phyloP scores from a whole-genome alignment of 2,888 invertebrate species.

The Ormyrus nitidulus region DNA sequence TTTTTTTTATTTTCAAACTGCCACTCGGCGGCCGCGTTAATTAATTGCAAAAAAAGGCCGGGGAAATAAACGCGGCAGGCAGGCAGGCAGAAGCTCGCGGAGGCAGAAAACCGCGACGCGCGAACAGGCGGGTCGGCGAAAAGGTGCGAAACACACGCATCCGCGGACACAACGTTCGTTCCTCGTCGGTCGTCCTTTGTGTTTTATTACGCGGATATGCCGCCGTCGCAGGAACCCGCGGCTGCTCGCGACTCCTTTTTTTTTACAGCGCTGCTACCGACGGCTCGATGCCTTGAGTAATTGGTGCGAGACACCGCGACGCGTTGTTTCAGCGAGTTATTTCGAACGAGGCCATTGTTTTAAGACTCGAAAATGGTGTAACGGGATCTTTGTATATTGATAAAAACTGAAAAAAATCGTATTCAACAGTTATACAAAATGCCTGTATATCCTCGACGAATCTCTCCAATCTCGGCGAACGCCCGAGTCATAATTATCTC shows the following conservation, averaged over 20 bases:
- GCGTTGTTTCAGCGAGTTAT: background rate
- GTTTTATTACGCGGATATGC: constrained; percentile 22
- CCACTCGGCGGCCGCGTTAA: constrained; percentile 36
- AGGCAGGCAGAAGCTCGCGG: constrained; percentile 22
- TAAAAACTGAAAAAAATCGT: background rate
- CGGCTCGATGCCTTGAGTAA: constrained; percentile 1
- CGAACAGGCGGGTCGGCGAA: background rate
- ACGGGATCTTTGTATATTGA: constrained; percentile 2
- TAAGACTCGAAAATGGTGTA: background rate
- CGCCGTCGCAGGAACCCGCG: background rate
- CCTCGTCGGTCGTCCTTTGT: background rate
- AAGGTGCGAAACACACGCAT: constrained; percentile 24
- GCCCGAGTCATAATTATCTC: constrained; percentile 22
- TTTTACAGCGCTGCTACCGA: background rate
- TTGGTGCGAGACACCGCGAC: constrained; percentile 14
- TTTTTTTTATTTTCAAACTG: constrained; percentile 11
- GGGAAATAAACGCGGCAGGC: background rate
- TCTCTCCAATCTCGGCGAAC: background rate
- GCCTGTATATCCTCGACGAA: too few relatives aligned
- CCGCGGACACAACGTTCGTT: background rate
- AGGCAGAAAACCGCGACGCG: constrained; percentile 6
- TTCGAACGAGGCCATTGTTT: background rate
- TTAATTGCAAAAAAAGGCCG: constrained; percentile 46
- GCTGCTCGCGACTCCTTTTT: background rate
- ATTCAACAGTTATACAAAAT: too few relatives aligned